Evolutionary conservation across 2,888 invertebrate genomes (phyloP), one percentile per base, ranked within the genome.

Genomic region (Caenorhabditis becei): DNA sequence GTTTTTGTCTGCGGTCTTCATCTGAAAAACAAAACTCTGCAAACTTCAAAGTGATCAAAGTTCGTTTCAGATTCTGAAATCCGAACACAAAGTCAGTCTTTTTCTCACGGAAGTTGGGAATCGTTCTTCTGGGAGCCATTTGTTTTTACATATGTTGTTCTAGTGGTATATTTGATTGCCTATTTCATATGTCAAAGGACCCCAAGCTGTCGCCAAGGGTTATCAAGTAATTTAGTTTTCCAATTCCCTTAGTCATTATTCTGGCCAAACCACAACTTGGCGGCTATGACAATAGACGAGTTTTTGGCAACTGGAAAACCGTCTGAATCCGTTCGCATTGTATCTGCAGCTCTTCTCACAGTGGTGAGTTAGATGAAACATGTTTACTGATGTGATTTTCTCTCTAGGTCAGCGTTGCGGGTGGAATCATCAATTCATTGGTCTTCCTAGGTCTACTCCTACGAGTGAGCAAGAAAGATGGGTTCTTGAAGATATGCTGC

Each of bases 401-500:
- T 49, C 49, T 70, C 26, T 28, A 74, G 74, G 74, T 74, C 16
- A 65, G 65, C 32, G 8, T 70, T 1, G 24, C 69, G 28, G 69
- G 77, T 23, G 44, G 56, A 0, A 41, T 77, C 0, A 59, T 69
- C 49, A 77, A 77, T 23, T 58, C 69, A 1, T 18, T 77, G 11
- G 77, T 77, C 8, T 56, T 69, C 1, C 4, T 69, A 1, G 54
- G 69, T 0, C 37, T 77, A 20, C 32, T 69, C 0, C 7, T 58
- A 41, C 56, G 51, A 41, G 51, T 70, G 11, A 63, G 49, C 1
- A 58, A 63, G 28, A 77, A 63, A 49, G 77, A 69, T 16, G 77
- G 77, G 2, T 77, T 77, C 58, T 47, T 69, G 23, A 77, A 77
- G 59, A 77, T 77, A n/a, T 77, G 77, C n/a, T 70, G 69, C n/a